These are phyloP conservation scores for Trialeurodes vaporariorum DNA, from an alignment of 1,140 invertebrate species.

Conservation along the genomic window DNA sequence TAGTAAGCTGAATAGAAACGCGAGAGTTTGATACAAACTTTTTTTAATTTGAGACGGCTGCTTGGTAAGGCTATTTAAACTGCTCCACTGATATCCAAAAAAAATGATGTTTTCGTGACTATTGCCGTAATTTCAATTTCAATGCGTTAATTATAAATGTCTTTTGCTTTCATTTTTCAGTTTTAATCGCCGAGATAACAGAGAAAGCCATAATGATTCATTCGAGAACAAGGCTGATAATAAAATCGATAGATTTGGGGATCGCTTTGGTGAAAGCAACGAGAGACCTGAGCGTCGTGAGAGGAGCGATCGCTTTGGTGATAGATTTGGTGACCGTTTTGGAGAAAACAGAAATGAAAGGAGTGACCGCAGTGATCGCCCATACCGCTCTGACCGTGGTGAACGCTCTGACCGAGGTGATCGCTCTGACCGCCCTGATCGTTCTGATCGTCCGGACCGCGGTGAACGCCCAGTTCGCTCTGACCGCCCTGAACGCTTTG, in stretches of 20 bases:
- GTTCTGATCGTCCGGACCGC: slow-evolving; percentile 26
- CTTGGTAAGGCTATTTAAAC: too few species aligned
- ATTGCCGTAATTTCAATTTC: too few species aligned
- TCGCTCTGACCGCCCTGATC: slow-evolving; percentile 20
- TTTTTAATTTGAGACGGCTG: too few species aligned
- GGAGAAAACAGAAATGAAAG: slow-evolving; percentile 28
- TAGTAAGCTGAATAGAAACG: too few species aligned
- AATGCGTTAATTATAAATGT: too few species aligned
- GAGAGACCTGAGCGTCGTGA: not conserved
- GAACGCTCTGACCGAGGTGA: slow-evolving; percentile 24
- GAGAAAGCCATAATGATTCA: not conserved
- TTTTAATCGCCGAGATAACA: not conserved
- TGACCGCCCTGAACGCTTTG: slow-evolving; percentile 15
- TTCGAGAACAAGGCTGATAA: too few species aligned
- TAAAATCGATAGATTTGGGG: not conserved
- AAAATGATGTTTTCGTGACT: too few species aligned
- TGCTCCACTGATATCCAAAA: too few species aligned
- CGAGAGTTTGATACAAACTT: too few species aligned
- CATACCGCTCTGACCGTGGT: slow-evolving; percentile 32
- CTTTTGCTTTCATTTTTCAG: too few species aligned
- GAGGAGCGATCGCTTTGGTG: not conserved
- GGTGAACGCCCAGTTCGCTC: slow-evolving; percentile 20
- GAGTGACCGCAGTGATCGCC: slow-evolving; percentile 30
- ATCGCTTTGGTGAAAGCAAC: not conserved
- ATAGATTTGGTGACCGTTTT: not conserved